phyloP scores from a whole-genome alignment of 2,888 invertebrate genomes.

The Byasa hedistus region DNA sequence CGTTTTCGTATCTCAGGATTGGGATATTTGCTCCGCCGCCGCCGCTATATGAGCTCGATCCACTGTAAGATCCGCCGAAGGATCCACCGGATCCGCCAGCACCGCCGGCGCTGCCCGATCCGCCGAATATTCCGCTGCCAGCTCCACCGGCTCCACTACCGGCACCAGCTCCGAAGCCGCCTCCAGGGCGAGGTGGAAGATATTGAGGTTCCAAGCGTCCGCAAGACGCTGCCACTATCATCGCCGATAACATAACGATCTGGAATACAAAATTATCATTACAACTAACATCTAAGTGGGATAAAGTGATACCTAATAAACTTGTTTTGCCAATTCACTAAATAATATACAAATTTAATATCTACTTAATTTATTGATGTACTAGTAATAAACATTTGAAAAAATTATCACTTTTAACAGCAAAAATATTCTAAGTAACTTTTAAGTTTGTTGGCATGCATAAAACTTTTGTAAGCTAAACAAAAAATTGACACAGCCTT shows the following conservation, averaged over 20 bases:
- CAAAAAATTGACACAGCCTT: background rate
- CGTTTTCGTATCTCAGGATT: conserved; percentile 81
- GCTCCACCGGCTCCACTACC: conserved; percentile 38
- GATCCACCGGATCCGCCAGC: conserved; percentile 34
- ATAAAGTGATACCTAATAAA: background rate
- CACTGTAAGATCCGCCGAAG: too few species aligned
- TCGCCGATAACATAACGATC: conserved; percentile 47
- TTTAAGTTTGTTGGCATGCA: background rate
- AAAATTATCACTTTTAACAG: background rate
- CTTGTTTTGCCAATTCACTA: background rate
- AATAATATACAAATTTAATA: too few species aligned
- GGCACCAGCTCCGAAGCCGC: conserved; percentile 39
- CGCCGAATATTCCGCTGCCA: conserved; percentile 39
- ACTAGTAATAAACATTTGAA: background rate
- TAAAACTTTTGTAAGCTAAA: background rate
- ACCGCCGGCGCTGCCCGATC: conserved; percentile 46
- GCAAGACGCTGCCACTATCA: conserved; percentile 58
- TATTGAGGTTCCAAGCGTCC: conserved; percentile 61
- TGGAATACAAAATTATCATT: conserved; percentile 28
- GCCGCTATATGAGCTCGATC: conserved; percentile 38
- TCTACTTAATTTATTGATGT: background rate
- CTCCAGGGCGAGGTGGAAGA: conserved; percentile 50
- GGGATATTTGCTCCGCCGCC: conserved; percentile 67
- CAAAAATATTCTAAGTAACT: background rate
- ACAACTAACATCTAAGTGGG: background rate